Evolutionary conservation across 2,797 vertebrate species (phyloP), one percentile per base, ranked within the genome.

Genomic region (Hydrocynus forskahlii): DNA sequence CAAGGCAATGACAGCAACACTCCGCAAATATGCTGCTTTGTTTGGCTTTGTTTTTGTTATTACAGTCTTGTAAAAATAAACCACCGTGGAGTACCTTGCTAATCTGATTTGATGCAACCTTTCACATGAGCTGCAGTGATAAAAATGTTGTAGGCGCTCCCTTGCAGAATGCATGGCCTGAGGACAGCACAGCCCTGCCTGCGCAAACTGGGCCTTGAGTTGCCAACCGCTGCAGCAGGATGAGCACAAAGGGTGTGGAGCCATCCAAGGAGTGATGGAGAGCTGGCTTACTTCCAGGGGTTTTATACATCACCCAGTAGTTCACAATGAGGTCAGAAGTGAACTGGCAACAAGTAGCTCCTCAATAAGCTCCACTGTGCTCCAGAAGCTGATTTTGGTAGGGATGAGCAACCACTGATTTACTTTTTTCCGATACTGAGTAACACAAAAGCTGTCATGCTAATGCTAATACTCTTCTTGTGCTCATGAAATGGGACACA

Each of bases 311-410:
- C 90, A 84, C 85, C 81, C 87, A 83, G 80, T 85, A 88, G 85
- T 84, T 88, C 87, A 91, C 89, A 89, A 85, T 83, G 76, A 85
- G 81, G 85, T 88, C 87, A 90, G 89, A 92, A 85, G 88, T 82
- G 81, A 87, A 87, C 80, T 45, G 71, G 68, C 50, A 82, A 87
- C 83, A 87, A 88, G 90, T 88, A 59, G 85, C 79, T 85, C 70
- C 63, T 88, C 83, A 87, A 89, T 89, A 82, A 86, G 87, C 69
- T 69, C 12, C 2, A 5, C 67, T 45, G 9, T 14, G n/a, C 13
- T 86, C 75, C 55, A 74, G 17, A 78, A 75, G 70, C 69, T 81
- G 73, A 83, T 83, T 79, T 78, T 23, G 8, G 35, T 19, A n/a
- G 63, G 12, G 14, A 64, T 64, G 19, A 7, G 16, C 54, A 55